Evolutionary conservation across 35 echinoderm and acorn worm genomes (phyloP), one percentile per base, ranked within the genome.

Genomic region (Apostichopus japonicus): DNA sequence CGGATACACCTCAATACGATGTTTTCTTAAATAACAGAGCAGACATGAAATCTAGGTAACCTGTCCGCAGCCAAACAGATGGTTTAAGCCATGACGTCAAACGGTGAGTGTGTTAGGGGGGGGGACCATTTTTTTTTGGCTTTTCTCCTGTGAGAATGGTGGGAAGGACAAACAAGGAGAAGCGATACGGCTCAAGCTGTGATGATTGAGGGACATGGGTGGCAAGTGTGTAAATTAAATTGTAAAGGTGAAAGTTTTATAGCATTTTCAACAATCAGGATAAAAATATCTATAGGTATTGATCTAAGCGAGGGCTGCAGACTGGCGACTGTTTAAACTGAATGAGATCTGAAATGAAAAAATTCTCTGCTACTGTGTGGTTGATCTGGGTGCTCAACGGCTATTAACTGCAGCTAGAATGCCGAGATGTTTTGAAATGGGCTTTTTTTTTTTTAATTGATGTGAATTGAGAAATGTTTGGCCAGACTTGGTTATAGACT

Each of bases 41-140:
- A 54, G 79, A 83, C 79, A 83, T 55, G 79, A 83, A 83, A 83
- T 83, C 79, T 83, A 54, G 79, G 79, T 83, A 83, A 83, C 79
- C 79, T 83, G 79, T 83, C 79, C 79, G 11, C 79, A 54, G 51
- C 79, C 79, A 83, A 83, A 83, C 79, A 83, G 79, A 83, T 83
- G 79, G 79, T 83, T 83, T 83, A 83, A 83, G 79, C 54, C 10
- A 54, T 83, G 79, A 83, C 79, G 79, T 83, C 79, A 83, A 83
- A 83, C 79, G 54, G 10, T 8, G 33, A 44, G 33, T 44, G 33
- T 44, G 33, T 44, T 44, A 3, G 33, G 33, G 33, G 33, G 33
- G 33, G 33, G 33, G 33, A 0, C n/a, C n/a, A n/a, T 4, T 44
- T 44, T 44, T 44, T 44, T 44, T 44, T 44, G 2, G 33, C 33